Evolutionary conservation across 2,888 invertebrate genomes (phyloP), one percentile per base, ranked within the genome.

Genomic region (Hyppa rectilinea): DNA sequence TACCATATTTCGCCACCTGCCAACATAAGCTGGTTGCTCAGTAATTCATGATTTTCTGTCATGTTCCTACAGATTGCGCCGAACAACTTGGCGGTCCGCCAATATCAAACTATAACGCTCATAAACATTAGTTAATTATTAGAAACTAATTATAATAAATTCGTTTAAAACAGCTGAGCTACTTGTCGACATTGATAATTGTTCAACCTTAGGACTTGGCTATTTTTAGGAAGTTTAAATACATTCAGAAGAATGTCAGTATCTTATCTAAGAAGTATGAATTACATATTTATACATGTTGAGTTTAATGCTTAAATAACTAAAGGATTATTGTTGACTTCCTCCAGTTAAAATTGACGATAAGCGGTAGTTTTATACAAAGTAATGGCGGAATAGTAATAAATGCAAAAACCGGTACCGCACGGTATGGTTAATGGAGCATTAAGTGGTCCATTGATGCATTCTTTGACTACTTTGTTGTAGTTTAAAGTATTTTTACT

Each of bases 31-130:
- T 75, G 76, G 68, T 67, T n/a, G 43, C n/a, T 36, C 69, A 59
- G 53, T 79, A 73, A 66, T 66, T 76, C 50, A 66, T 79, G 47
- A 67, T 67, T 45, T 52, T 58, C 58, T 50, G 49, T 45, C 76
- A 61, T 80, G 81, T 64, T n/a, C 23, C 2, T 62, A 79, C 66
- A 80, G 61, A 80, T 74, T 76, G 80, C 40, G 75, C 66, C 36
- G 45, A 34, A 65, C 70, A 58, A 26, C 26, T 58, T 78, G 78
- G 78, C 76, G 4, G 0, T 0, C 2, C 10, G 63, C 78, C 78
- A 78, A 64, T 45, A n/a, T 40, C 23, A 50, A 62, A 53, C 70
- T 56, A 53, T 62, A 65, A 47, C 61, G 75, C 29, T 64, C 34
- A 67, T 75, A 56, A 64, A 75, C 52, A 78, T 58, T 38, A 34